phyloP scores from a whole-genome alignment of 2,888 invertebrate species.

The Conistra vaccinii region DNA sequence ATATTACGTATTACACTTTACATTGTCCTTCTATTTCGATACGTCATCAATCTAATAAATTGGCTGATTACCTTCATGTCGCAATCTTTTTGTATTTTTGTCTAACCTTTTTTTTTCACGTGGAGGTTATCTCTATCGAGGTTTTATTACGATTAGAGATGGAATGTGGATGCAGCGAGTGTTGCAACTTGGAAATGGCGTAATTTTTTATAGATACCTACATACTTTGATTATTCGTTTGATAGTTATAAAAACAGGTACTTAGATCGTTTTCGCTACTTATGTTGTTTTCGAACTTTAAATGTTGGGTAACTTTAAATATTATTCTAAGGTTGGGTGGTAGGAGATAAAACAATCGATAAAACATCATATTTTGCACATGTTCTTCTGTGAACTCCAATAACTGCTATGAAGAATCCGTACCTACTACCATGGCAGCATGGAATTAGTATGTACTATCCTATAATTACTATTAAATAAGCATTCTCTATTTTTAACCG shows the following conservation, averaged over 20 bases:
- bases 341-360: not conserved
- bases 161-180: constrained; percentile 1
- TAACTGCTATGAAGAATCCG: not conserved
- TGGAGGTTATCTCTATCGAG: constrained; percentile 51
- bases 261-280: not conserved
- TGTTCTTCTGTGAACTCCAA: no score
- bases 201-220: constrained; percentile 9
- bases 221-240: not conserved
- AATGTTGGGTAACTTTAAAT: constrained; percentile 2
- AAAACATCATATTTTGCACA: not conserved
- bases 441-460: no score
- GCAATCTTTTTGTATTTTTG: constrained; percentile 62
- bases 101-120: constrained; percentile 63
- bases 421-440: no score
- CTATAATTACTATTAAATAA: no score
- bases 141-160: constrained; percentile 16
- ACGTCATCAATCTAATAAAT: constrained; percentile 66
- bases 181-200: constrained; percentile 13
- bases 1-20: constrained; percentile 51
- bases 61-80: constrained; percentile 67
- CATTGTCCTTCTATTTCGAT: constrained; percentile 67
- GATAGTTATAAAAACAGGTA: not conserved
- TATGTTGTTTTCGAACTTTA: not conserved
- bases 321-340: no score
- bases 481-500: no score